Evolutionary conservation across 2,113 vertebrate genomes (phyloP).

Genomic region (Clupea harengus): DNA sequence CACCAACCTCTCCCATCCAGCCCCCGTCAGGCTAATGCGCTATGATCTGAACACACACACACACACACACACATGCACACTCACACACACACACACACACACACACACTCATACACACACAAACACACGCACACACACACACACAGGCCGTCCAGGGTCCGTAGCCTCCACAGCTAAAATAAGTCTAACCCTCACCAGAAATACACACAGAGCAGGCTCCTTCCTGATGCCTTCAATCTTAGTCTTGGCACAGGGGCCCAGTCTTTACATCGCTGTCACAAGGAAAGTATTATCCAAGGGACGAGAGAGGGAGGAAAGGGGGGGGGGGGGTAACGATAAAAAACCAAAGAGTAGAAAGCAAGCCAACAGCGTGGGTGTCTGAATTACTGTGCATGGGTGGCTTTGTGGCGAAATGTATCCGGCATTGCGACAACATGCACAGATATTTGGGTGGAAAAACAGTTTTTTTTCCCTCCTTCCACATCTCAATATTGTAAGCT

Average conservation of each 20-base stretch:
- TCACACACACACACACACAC: background rate
- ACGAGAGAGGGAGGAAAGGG: background rate
- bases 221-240: background rate
- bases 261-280: slow-evolving; percentile 5
- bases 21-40: background rate
- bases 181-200: too few species aligned
- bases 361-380: slow-evolving; percentile 5
- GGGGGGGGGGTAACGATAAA: background rate
- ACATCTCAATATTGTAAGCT: background rate
- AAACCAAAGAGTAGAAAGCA: background rate
- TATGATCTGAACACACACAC: background rate
- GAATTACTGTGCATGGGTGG: background rate
- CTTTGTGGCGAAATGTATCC: background rate
- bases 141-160: too few species aligned
- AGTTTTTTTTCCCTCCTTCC: background rate
- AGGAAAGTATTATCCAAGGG: background rate
- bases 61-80: background rate
- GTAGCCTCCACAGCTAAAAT: too few species aligned
- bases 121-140: too few species aligned
- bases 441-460: slow-evolving; percentile 10
- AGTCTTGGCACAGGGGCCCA: background rate
- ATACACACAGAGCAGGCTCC: background rate
- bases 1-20: background rate
- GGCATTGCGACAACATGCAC: background rate
- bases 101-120: background rate